These are phyloP conservation scores for Zoanthus sansibaricus DNA, from an alignment of 92 coral and sea anemone species.

Conservation along the genomic window DNA sequence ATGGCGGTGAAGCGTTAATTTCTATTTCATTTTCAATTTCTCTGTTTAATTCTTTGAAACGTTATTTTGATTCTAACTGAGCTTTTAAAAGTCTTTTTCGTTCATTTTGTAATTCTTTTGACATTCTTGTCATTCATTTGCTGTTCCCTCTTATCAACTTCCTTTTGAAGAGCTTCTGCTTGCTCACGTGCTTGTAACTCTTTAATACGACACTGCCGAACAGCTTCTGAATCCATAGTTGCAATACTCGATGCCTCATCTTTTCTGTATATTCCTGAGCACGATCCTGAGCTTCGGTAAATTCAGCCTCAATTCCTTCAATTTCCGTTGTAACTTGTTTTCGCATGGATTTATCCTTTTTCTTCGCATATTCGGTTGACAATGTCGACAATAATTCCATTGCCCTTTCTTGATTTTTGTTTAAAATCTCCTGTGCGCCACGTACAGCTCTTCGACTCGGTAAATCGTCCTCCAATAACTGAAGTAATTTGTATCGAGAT, in stretches of 20 bases:
- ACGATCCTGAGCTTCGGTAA: conserved; percentile 52
- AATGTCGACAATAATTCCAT: conserved; percentile 46
- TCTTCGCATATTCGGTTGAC: conserved; percentile 48
- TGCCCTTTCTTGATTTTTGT: conserved; percentile 47
- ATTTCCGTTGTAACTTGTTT: conserved; percentile 38
- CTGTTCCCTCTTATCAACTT: not conserved
- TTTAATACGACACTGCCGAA: conserved; percentile 26
- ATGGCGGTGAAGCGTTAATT: too few relatives aligned
- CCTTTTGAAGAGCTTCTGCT: not conserved
- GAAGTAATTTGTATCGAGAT: not conserved
- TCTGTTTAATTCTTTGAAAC: too few relatives aligned
- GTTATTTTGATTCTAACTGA: not conserved
- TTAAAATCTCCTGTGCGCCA: conserved; percentile 42
- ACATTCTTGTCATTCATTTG: conserved; percentile 27
- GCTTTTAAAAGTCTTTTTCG: conserved; percentile 1
- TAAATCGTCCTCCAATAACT: conserved; percentile 53
- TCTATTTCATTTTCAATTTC: too few relatives aligned
- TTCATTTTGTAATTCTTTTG: conserved; percentile 22
- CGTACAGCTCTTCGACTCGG: conserved; percentile 65
- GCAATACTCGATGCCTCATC: conserved; percentile 59
- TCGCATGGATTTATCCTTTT: conserved; percentile 45
- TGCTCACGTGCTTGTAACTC: not conserved
- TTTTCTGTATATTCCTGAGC: conserved; percentile 62
- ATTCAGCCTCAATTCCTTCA: conserved; percentile 56
- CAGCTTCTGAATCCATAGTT: conserved; percentile 40